Base-by-base conservation (phyloP, 2,888 invertebrate species). In the Cantharis rufa region DNA sequence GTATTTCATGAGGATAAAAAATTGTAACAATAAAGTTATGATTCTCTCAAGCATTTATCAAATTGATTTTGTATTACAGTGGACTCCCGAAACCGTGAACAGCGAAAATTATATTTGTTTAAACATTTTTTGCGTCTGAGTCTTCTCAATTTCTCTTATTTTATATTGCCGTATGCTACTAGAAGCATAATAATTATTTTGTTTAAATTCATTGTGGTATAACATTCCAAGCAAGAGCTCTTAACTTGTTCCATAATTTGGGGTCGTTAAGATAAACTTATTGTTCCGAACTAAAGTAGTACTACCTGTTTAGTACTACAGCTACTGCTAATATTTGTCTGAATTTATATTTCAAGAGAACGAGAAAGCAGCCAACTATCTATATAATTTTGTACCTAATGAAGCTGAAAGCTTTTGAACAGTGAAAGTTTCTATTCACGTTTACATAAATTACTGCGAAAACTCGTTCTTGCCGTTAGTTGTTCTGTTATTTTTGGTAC, bases 331-430 rank as follows among this genome's bases (percentile, higher is more conserved):
- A 66, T 66, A 66, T 66, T 66, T n/a, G 48, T 48, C 48, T 48
- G 48, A 48, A 48, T 48, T 48, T 48, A 48, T 48, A 48, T 13
- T 48, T 48, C 48, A n/a, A 48, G 48, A 48, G 48, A 48, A 48
- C 48, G n/a, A 66, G 64, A 66, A 66, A 21, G 64, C 21, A 66
- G 64, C 24, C 18, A 66, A 21, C 64, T 66, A 21, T 66, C 64
- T 66, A 21, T 66, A 66, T 18, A 66, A 66, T 66, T 66, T 21
- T 66, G 21, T 24, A 21, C n/a, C 64, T 66, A 66, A 66, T 66
- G 64, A 66, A 18, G 64, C 16, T 66, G 64, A 66, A 66, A 66
- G 64, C 64, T 66, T 66, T 66, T 48, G n/a, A 66, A 66, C 64
- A 66, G 24, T 66, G 64, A 18, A 66, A 66, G 24, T 66, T 66